A percentile compares a stretch with the other conserved stretches of the same genome.
Conservation (phyloP, 2,113 vertebrate genomes). For the Tragulus kanchil region DNA sequence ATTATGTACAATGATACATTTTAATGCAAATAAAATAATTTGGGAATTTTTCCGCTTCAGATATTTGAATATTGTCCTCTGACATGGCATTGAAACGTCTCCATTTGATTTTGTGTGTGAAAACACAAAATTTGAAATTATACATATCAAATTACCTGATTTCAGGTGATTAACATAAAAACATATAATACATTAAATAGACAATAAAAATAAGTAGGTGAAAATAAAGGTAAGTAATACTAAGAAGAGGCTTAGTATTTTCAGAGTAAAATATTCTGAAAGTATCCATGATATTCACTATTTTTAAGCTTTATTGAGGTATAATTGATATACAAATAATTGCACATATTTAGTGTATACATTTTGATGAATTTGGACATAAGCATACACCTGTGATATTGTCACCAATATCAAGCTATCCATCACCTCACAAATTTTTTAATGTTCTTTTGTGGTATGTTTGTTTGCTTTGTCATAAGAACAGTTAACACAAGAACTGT, state of each 20-base stretch:
- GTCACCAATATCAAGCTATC: background rate
- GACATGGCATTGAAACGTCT: background rate
- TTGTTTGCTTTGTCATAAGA: background rate
- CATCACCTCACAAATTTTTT: background rate
- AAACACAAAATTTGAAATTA: background rate
- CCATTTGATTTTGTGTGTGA: conserved; percentile 19
- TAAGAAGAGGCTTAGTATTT: background rate
- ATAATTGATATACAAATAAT: background rate
- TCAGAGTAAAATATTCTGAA: background rate
- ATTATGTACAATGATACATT: conserved; percentile 5
- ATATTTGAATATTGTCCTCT: conserved; percentile 11
- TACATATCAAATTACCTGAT: background rate
- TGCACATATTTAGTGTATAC: background rate
- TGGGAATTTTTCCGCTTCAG: background rate
- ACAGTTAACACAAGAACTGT: background rate
- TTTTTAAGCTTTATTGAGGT: background rate
- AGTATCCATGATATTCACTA: background rate
- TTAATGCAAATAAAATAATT: conserved; percentile 15
- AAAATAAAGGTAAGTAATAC: conserved; percentile 6
- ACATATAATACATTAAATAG: background rate
- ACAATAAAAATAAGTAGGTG: background rate
- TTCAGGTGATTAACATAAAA: conserved; percentile 1
- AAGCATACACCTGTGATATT: background rate
- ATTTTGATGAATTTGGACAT: background rate
- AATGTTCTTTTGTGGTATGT: background rate